Evolutionary conservation across 2,797 vertebrate species (phyloP).

Genomic region (Enteromius argenteus): DNA sequence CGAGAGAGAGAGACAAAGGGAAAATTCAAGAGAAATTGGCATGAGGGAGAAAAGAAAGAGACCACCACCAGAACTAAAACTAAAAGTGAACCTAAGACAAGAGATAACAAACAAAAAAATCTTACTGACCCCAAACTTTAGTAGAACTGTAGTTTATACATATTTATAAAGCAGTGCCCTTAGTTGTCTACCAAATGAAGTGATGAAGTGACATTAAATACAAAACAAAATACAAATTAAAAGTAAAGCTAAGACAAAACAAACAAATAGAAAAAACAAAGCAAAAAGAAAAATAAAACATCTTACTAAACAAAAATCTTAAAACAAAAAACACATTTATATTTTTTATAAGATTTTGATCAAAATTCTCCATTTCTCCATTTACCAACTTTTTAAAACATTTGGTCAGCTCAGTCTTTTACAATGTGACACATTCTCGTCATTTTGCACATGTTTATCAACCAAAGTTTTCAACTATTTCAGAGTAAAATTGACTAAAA

Average conservation of each 20-base stretch:
- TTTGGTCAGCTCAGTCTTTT: not conserved
- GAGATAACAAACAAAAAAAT: not conserved
- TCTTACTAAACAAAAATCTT: not conserved
- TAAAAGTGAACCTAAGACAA: not conserved
- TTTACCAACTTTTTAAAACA: no score
- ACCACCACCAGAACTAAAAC: not conserved
- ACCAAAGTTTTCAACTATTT: not conserved
- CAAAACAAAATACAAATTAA: not conserved
- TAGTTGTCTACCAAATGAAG: not conserved
- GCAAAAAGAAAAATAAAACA: not conserved
- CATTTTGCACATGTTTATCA: not conserved
- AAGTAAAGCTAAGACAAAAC: not conserved
- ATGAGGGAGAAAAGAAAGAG: not conserved
- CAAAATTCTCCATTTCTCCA: no score
- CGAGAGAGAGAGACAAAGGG: not conserved
- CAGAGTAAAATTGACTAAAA: not conserved
- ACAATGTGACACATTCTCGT: not conserved
- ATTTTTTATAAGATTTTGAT: not conserved
- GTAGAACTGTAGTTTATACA: not conserved
- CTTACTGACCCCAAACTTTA: not conserved
- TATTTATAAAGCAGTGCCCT: not conserved
- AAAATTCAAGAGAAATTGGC: conserved; percentile 11
- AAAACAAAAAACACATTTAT: not conserved
- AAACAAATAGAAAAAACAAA: not conserved
- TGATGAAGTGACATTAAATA: not conserved